These are phyloP conservation scores for Drosophila parvula DNA, from an alignment of 1,140 invertebrate genomes.

Conservation along the genomic window DNA sequence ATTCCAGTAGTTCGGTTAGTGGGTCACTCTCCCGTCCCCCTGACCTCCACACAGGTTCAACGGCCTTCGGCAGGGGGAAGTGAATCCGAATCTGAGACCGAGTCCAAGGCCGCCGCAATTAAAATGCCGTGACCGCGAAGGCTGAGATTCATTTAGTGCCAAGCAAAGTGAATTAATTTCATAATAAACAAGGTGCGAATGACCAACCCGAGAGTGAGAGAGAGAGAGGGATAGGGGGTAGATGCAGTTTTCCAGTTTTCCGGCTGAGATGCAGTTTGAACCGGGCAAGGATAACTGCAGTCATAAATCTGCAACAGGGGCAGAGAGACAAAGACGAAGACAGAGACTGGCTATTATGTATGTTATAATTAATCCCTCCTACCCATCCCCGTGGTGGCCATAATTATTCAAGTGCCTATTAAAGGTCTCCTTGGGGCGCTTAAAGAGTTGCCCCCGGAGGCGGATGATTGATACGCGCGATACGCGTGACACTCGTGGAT, in stretches of 20 bases:
- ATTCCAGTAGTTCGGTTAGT: slow-evolving; percentile 4
- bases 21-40: not conserved
- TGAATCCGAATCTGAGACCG: slow-evolving; percentile 3
- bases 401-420: not conserved
- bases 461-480: not conserved
- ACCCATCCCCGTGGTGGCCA: too few species aligned
- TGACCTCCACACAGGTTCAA: slow-evolving; percentile 12
- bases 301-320: slow-evolving; percentile 7
- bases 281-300: slow-evolving; percentile 23
- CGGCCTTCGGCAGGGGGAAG: slow-evolving; percentile 1
- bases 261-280: slow-evolving; percentile 34
- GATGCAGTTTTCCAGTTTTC: slow-evolving; percentile 18
- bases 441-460: slow-evolving; percentile 1
- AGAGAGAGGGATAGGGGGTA: not conserved
- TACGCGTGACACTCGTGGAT: not conserved
- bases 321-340: not conserved
- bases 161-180: slow-evolving; percentile 48
- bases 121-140: slow-evolving; percentile 48
- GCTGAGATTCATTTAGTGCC: slow-evolving; percentile 52
- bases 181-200: slow-evolving; percentile 42
- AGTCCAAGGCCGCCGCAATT: slow-evolving; percentile 44
- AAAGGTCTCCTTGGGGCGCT: not conserved
- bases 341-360: slow-evolving; percentile 5
- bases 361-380: not conserved
- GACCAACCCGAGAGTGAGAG: not conserved